These are phyloP conservation scores for Colostygia pectinataria DNA, from an alignment of 2,888 invertebrate species.

Conservation along the genomic window DNA sequence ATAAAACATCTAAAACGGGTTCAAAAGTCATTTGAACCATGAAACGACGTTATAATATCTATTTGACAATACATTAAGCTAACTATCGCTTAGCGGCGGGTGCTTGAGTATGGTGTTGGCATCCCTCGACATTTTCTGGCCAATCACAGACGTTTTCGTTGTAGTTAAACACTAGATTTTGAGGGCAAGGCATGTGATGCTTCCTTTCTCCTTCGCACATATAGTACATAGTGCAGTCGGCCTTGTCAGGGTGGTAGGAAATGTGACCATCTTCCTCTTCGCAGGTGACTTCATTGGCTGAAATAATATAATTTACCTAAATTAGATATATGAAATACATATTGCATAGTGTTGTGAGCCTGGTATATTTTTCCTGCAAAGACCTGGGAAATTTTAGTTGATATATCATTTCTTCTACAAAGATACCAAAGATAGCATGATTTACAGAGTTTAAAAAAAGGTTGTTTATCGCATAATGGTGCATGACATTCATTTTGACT, in stretches of 20 bases:
- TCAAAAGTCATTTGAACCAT: background rate
- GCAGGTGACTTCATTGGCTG: conserved; percentile 94
- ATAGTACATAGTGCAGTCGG: conserved; percentile 96
- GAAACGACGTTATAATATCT: background rate
- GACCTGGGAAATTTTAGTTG: too few relatives aligned
- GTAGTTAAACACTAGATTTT: conserved; percentile 95
- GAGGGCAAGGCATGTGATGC: conserved; percentile 97
- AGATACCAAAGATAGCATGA: too few relatives aligned
- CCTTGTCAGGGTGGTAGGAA: conserved; percentile 94
- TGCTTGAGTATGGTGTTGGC: conserved; percentile 81
- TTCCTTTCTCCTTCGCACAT: conserved; percentile 98
- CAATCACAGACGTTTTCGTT: conserved; percentile 98
- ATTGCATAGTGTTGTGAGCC: too few relatives aligned
- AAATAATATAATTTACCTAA: conserved; percentile 36
- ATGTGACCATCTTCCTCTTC: conserved; percentile 98
- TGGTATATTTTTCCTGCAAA: too few relatives aligned
- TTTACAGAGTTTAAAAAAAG: too few relatives aligned
- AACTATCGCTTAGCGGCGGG: conserved; percentile 72
- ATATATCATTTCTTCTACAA: too few relatives aligned
- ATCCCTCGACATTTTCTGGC: conserved; percentile 97
- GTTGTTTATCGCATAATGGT: too few relatives aligned
- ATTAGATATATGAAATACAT: too few relatives aligned
- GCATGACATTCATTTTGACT: too few relatives aligned
- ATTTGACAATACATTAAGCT: conserved; percentile 12
- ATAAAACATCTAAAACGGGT: background rate